Percentiles rank a stretch among this genome's conserved stretches.
These are phyloP conservation scores for Actias luna DNA, from an alignment of 2,888 invertebrate genomes.

Conservation along the genomic window DNA sequence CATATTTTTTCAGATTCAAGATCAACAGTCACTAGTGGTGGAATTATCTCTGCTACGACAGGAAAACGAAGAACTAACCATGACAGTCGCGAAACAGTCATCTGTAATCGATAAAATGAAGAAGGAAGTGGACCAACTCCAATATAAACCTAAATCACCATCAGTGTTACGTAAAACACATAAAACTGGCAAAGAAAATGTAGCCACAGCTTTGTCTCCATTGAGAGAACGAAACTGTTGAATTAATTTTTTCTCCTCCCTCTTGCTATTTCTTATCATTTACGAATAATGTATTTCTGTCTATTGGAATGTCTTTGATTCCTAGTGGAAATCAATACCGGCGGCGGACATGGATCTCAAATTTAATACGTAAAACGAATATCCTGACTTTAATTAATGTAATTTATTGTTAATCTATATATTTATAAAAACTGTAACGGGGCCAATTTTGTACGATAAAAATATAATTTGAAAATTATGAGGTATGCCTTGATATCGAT, in stretches of 20 bases:
- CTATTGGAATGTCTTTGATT: neutral
- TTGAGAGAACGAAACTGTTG: slow-evolving; percentile 68
- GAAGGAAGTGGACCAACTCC: slow-evolving; percentile 60
- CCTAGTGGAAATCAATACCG: no score
- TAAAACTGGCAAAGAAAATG: slow-evolving; percentile 73
- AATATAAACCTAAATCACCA: slow-evolving; percentile 66
- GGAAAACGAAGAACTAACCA: slow-evolving; percentile 71
- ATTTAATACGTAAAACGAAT: no score
- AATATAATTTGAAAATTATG: no score
- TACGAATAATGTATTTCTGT: neutral
- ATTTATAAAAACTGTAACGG: no score
- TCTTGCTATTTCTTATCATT: no score
- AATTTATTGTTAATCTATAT: no score
- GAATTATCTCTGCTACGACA: slow-evolving; percentile 72
- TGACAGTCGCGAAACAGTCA: slow-evolving; percentile 70
- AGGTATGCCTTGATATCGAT: no score
- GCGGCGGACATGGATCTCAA: neutral
- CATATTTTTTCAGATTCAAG: slow-evolving; percentile 59
- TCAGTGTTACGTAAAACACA: slow-evolving; percentile 60
- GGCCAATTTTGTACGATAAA: no score
- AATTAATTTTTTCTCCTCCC: neutral
- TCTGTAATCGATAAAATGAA: slow-evolving; percentile 72
- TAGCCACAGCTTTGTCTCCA: slow-evolving; percentile 66
- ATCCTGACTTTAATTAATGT: no score
- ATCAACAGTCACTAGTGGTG: slow-evolving; percentile 73